Evolutionary conservation across 2,888 invertebrate genomes (phyloP).

Genomic region (Gastracanthus pulcherrimus): DNA sequence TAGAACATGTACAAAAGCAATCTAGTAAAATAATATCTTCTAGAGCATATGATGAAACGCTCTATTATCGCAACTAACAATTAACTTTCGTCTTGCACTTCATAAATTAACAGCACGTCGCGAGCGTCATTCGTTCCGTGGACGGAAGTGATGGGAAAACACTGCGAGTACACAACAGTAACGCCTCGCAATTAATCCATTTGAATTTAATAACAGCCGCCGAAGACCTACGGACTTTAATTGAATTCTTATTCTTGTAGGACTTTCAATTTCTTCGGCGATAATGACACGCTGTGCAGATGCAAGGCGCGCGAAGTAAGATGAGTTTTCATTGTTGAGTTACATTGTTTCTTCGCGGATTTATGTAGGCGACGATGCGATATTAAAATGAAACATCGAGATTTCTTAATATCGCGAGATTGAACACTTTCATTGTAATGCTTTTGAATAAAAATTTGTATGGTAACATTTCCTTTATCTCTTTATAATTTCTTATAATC

Average conservation of each 20-base stretch:
- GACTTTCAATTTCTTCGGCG: conserved; percentile 19
- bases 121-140: background rate
- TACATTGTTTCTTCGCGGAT: background rate
- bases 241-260: conserved; percentile 28
- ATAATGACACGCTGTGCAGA: background rate
- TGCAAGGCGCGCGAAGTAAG: background rate
- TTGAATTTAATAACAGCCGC: conserved; percentile 33
- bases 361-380: background rate
- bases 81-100: conserved; percentile 23
- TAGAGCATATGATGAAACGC: background rate
- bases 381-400: background rate
- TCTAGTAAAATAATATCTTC: too few relatives aligned
- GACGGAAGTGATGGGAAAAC: conserved; percentile 29
- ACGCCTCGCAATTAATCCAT: conserved; percentile 32
- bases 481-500: too few relatives aligned
- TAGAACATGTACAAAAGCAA: background rate
- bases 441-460: too few relatives aligned
- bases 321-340: conserved; percentile 36
- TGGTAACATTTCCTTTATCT: too few relatives aligned
- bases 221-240: conserved; percentile 9
- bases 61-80: background rate
- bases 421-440: too few relatives aligned
- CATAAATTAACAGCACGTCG: conserved; percentile 8
- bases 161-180: background rate
- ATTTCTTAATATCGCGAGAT: background rate